Base-by-base conservation (phyloP, 2,113 vertebrate genomes). In the Empidonax traillii region DNA sequence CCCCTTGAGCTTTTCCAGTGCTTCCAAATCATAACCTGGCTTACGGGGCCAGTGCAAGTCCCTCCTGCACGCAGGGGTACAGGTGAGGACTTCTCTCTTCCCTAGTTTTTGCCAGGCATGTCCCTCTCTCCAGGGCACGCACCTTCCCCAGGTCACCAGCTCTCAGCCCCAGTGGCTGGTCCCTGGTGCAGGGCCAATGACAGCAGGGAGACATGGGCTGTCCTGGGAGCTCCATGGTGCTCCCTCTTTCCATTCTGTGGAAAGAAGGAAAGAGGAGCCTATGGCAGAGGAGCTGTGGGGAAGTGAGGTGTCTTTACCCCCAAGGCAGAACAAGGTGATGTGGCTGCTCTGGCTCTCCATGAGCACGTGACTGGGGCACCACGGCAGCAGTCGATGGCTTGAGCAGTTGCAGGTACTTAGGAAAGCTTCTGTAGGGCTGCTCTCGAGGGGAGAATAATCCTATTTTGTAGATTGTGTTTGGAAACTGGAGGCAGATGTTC, bases 401-500 rank as follows among this genome's bases (percentile, higher is more conserved):
- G 23, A 87, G 87, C 44, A 3, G 69, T 37, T 35, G 49, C 85
- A 76, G 84, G 89, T 95, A 8, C 56, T 81, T 28, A 35, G 80
- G 1, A 75, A 51, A 94, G 62, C 85, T 61, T 35, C 88, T 35
- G 51, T 9, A 18, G 0, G 1, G 39, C 76, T 35, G 62, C 43
- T 87, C 85, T 62, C 67, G 1, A 10, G 91, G 72, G 74, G 53
- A 35, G 37, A 59, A 27, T 90, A 93, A 95, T 95, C 93, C 95
- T 71, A 9, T 89, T 92, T 87, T 44, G 23, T 31, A 73, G 82
- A 33, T 61, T 5, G 79, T 55, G n/a, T 8, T 91, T 9, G 8
- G 39, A 39, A 74, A 88, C 85, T 46, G 75, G 82, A 87, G 87
- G 91, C 91, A 95, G 94, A 83, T 93, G 92, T 80, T 96, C 90